Percentiles rank a stretch among this genome's conserved stretches.
Evolutionary conservation across 64 coral and sea anemone species (phyloP).

Genomic region (Stichodactyla helianthus): DNA sequence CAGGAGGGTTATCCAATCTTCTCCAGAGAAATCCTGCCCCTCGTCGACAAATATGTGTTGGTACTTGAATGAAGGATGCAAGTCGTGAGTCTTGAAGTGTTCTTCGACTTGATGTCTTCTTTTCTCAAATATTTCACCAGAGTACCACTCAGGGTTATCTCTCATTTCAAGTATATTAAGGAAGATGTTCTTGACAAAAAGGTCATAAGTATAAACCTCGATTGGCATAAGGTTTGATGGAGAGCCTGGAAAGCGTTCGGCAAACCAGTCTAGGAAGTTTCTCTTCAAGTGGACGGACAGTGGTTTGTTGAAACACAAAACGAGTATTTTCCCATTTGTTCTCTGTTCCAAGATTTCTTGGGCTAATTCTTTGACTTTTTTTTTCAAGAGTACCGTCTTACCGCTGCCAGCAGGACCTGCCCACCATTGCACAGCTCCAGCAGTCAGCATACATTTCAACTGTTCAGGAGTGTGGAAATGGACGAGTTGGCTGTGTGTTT

Average conservation of each 20-base stretch:
- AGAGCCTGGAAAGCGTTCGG: not conserved
- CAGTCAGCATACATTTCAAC: conserved; percentile 19
- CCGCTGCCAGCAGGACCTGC: conserved; percentile 70
- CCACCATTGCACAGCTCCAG: conserved; percentile 33
- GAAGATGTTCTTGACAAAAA: conserved; percentile 13
- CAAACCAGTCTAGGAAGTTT: not conserved
- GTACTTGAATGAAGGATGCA: not conserved
- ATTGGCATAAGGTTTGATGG: not conserved
- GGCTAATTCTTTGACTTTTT: conserved; percentile 35
- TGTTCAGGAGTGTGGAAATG: conserved; percentile 24
- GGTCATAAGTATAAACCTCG: conserved; percentile 5
- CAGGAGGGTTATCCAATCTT: conserved; percentile 24
- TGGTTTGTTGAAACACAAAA: conserved; percentile 45
- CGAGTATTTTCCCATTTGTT: conserved; percentile 28
- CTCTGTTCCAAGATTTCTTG: not conserved
- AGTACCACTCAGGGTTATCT: not conserved
- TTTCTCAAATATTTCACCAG: not conserved
- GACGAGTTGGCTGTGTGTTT: not conserved
- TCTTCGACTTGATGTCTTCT: not conserved
- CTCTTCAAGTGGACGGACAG: not conserved
- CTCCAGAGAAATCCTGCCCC: conserved; percentile 46
- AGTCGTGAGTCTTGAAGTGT: not conserved
- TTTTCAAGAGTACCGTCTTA: conserved; percentile 37
- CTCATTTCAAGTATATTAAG: not conserved
- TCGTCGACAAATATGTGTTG: conserved; percentile 78